These are phyloP conservation scores for Bucorvus abyssinicus DNA, from an alignment of 2,797 vertebrate species.

Conservation along the genomic window DNA sequence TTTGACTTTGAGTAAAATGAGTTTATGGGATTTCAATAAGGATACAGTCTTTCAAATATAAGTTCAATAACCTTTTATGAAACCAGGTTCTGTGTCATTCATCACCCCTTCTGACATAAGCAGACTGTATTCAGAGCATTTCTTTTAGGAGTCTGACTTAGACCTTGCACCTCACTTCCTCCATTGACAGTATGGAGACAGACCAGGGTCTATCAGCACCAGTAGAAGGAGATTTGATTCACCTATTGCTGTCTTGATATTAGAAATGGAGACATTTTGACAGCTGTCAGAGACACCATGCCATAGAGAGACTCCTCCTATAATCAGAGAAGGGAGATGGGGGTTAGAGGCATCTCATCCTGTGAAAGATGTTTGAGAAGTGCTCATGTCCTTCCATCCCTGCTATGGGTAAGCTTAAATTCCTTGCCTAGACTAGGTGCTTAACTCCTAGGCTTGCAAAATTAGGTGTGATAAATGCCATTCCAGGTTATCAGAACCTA, in stretches of 20 bases:
- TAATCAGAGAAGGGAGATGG: neutral
- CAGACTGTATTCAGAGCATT: neutral
- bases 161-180: neutral
- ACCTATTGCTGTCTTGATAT: neutral
- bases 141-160: neutral
- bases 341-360: neutral
- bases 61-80: rapidly evolving
- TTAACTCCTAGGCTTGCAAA: neutral
- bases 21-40: neutral
- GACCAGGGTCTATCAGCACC: neutral
- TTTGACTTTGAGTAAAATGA: neutral
- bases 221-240: neutral
- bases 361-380: neutral
- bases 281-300: neutral
- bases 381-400: neutral
- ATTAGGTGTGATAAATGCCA: neutral
- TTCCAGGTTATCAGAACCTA: neutral
- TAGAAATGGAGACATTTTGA: neutral
- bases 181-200: neutral
- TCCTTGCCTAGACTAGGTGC: neutral
- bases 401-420: neutral
- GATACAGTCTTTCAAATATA: neutral
- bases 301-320: neutral
- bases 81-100: neutral
- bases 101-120: neutral